These are phyloP conservation scores for Drosophila pseudotalamancana DNA, from an alignment of 2,888 invertebrate species.

Conservation along the genomic window DNA sequence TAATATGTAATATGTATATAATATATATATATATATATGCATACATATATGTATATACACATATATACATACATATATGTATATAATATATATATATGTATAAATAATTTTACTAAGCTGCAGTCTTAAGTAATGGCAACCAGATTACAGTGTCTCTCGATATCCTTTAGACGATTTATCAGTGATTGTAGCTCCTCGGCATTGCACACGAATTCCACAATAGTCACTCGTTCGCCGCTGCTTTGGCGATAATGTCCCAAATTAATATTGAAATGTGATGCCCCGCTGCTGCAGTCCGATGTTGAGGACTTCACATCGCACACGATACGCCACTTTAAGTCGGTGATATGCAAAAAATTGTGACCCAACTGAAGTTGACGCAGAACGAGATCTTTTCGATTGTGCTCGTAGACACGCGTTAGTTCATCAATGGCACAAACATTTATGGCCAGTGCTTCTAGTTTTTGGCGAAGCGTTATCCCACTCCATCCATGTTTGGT, in stretches of 20 bases:
- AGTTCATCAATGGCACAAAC: conserved; percentile 77
- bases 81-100: conserved; percentile 2
- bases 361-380: conserved; percentile 80
- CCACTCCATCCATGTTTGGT: conserved; percentile 80
- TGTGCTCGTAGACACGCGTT: conserved; percentile 79
- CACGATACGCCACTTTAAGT: conserved; percentile 83
- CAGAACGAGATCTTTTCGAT: conserved; percentile 79
- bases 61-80: neutral
- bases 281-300: conserved; percentile 77
- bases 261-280: conserved; percentile 81
- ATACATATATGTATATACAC: neutral
- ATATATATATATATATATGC: conserved; percentile 2
- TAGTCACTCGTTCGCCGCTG: conserved; percentile 80
- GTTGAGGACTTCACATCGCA: conserved; percentile 83
- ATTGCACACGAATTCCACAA: conserved; percentile 83
- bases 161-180: conserved; percentile 83
- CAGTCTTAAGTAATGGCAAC: conserved; percentile 52
- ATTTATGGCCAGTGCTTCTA: conserved; percentile 74
- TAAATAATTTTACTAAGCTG: too few species aligned
- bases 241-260: conserved; percentile 81
- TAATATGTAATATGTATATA: conserved; percentile 20
- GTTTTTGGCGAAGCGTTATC: conserved; percentile 69
- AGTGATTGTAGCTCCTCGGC: conserved; percentile 84
- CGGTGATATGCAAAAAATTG: conserved; percentile 82
- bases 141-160: conserved; percentile 83